Evolutionary conservation across 2,797 vertebrate species (phyloP).

Genomic region (Tympanoctomys barrerae): DNA sequence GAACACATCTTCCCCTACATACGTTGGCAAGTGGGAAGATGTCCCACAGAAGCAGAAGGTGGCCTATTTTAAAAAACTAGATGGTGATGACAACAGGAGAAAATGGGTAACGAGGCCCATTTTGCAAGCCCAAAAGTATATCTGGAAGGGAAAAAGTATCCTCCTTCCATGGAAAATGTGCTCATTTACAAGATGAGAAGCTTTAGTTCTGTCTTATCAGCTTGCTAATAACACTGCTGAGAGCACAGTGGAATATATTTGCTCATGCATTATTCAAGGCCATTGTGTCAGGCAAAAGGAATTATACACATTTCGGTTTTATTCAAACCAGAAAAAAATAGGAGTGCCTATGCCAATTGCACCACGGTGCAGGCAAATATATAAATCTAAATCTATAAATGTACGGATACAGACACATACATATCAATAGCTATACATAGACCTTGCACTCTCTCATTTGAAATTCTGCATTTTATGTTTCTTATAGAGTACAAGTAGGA

Average conservation of each 20-base stretch:
- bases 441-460: conserved; percentile 50
- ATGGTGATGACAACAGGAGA: background rate
- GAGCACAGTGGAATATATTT: background rate
- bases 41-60: background rate
- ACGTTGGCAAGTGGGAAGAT: background rate
- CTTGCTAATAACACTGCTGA: background rate
- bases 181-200: background rate
- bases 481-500: background rate
- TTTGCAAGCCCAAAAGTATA: background rate
- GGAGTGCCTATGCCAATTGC: conserved; percentile 26
- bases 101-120: background rate
- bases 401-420: background rate
- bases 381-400: background rate
- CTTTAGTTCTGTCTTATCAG: background rate
- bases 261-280: conserved; percentile 27
- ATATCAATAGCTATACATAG: background rate
- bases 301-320: background rate
- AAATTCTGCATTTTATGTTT: conserved; percentile 45
- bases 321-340: conserved; percentile 39
- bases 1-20: background rate
- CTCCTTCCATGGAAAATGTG: background rate
- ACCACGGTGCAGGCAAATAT: conserved; percentile 23
- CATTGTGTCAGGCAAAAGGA: conserved; percentile 42
- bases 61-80: background rate
- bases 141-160: background rate